A percentile compares a stretch with the other conserved stretches of the same genome.
Evolutionary conservation across 1,140 invertebrate species (phyloP).

Genomic region (Latrodectus geometricus): DNA sequence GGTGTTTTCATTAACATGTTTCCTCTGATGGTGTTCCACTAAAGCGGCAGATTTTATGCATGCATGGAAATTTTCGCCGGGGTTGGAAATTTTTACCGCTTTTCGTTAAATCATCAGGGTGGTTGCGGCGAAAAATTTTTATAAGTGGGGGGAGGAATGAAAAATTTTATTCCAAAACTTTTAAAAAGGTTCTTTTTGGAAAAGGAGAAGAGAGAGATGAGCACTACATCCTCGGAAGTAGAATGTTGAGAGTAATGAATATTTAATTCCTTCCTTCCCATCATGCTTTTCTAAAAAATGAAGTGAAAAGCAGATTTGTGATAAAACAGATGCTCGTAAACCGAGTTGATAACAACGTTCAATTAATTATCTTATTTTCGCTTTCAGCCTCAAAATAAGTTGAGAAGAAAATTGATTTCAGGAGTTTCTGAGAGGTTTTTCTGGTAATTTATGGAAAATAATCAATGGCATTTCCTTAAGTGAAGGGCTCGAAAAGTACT

Average conservation of each 20-base stretch:
- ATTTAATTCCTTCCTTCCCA: not conserved
- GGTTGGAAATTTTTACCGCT: constrained; percentile 49
- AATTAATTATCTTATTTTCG: not conserved
- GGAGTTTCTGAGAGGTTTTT: no score
- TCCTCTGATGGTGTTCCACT: not conserved
- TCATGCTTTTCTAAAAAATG: not conserved
- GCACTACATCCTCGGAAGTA: not conserved
- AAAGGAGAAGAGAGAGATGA: not conserved
- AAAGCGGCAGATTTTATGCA: constrained; percentile 30
- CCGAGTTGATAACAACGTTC: not conserved
- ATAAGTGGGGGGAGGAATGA: constrained; percentile 22
- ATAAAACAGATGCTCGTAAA: not conserved
- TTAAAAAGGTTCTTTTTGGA: constrained; percentile 26
- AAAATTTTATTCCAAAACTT: constrained; percentile 24
- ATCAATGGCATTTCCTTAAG: no score
- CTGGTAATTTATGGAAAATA: no score
- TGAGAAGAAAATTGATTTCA: no score
- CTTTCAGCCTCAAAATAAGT: no score
- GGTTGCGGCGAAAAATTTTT: constrained; percentile 2
- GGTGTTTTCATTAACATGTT: constrained; percentile 62
- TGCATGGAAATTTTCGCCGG: constrained; percentile 51
- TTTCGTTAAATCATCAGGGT: constrained; percentile 57
- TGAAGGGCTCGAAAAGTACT: no score
- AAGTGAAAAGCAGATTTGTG: not conserved
- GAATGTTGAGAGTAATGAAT: not conserved